Conservation (phyloP, 2,888 invertebrate genomes). For the Ctenicera cuprea region DNA sequence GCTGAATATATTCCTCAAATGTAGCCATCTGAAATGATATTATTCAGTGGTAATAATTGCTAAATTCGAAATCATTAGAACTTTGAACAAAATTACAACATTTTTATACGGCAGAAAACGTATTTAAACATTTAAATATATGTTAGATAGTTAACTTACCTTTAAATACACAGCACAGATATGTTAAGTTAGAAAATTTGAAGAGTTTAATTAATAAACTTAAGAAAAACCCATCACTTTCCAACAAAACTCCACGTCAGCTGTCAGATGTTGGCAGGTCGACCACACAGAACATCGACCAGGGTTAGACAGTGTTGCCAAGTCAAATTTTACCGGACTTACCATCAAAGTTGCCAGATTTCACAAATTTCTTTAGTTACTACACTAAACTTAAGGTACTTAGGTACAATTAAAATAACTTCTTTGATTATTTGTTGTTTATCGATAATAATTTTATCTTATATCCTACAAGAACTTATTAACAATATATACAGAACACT, state of each 20-base stretch:
- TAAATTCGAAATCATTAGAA: not conserved
- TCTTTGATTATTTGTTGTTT: too few relatives aligned
- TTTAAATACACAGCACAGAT: slow-evolving; percentile 3
- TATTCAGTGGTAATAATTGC: not conserved
- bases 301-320: too few relatives aligned
- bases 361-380: too few relatives aligned
- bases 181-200: slow-evolving; percentile 8
- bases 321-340: too few relatives aligned
- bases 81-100: not conserved
- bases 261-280: slow-evolving; percentile 49
- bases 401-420: too few relatives aligned
- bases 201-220: slow-evolving; percentile 39
- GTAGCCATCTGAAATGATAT: slow-evolving; percentile 80
- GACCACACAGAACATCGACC: too few relatives aligned
- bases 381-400: too few relatives aligned
- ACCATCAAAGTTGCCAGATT: too few relatives aligned
- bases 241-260: slow-evolving; percentile 56
- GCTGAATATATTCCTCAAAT: slow-evolving; percentile 97
- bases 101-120: not conserved
- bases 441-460: too few relatives aligned
- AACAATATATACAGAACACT: too few relatives aligned
- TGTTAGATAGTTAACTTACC: not conserved
- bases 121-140: not conserved
- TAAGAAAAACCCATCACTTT: slow-evolving; percentile 29
- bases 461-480: too few relatives aligned